These are phyloP conservation scores for Burhinus bistriatus DNA, from an alignment of 2,113 vertebrate species.

Conservation along the genomic window DNA sequence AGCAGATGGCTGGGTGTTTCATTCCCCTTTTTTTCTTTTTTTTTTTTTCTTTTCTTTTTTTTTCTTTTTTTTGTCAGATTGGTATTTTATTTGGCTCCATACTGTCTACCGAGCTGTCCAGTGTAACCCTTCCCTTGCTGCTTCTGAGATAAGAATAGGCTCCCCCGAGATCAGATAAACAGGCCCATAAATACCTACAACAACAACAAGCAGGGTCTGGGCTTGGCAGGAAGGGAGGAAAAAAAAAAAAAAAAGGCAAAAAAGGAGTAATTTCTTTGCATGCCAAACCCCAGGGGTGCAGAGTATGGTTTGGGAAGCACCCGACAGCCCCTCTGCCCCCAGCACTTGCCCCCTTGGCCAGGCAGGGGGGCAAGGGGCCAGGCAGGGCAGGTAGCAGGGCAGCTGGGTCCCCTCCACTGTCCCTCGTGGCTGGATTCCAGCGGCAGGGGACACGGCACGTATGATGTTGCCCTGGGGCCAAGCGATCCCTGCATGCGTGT, in stretches of 20 bases:
- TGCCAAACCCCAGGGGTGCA: not conserved
- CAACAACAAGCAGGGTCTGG: conserved; percentile 54
- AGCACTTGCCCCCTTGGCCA: not conserved
- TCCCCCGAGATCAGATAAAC: conserved; percentile 78
- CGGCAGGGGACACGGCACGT: not conserved
- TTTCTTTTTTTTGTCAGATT: conserved; percentile 52
- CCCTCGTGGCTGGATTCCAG: not conserved
- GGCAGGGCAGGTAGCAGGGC: not conserved
- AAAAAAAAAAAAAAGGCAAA: rapidly evolving
- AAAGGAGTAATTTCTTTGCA: not conserved
- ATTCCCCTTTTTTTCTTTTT: not conserved
- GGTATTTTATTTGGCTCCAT: conserved; percentile 79
- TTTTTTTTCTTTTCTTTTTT: not conserved
- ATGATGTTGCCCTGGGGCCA: conserved; percentile 2
- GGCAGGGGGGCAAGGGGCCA: not conserved
- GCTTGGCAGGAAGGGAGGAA: not conserved
- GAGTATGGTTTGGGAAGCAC: rapidly evolving
- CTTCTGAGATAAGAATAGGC: conserved; percentile 72
- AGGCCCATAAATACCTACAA: conserved; percentile 73
- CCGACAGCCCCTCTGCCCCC: not conserved
- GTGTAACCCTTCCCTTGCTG: conserved; percentile 72
- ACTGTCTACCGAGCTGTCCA: conserved; percentile 70
- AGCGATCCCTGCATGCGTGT: not conserved
- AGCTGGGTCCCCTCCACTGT: not conserved
- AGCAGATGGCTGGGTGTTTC: not conserved